phyloP scores from a whole-genome alignment of 1,140 invertebrate species.

The Hyles euphorbiae region DNA sequence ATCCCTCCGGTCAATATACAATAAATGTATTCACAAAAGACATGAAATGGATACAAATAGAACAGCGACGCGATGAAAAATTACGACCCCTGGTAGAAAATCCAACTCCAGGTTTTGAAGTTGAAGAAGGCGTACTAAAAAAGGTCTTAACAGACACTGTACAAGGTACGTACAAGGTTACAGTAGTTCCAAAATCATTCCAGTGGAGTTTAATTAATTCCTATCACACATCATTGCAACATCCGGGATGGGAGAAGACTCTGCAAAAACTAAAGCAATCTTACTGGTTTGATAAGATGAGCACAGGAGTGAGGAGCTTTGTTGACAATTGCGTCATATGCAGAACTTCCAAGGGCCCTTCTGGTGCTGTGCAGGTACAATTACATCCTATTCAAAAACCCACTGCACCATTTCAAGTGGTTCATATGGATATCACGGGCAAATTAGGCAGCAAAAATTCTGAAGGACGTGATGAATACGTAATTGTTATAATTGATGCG shows the following conservation, averaged over 20 bases:
- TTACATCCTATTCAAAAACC: constrained; percentile 40
- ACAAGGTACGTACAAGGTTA: constrained; percentile 8
- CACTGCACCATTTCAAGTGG: constrained; percentile 25
- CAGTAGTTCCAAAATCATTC: constrained; percentile 26
- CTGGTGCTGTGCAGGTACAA: constrained; percentile 30
- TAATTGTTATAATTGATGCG: constrained; percentile 45
- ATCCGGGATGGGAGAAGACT: constrained; percentile 33
- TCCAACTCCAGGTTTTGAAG: background rate
- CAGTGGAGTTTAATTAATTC: constrained; percentile 37
- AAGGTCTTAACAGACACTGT: constrained; percentile 9
- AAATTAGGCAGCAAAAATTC: constrained; percentile 31
- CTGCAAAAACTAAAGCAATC: constrained; percentile 30
- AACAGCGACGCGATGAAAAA: constrained; percentile 1
- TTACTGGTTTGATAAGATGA: constrained; percentile 33
- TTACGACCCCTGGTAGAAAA: constrained; percentile 11
- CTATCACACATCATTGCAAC: constrained; percentile 27
- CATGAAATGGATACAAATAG: too few relatives aligned
- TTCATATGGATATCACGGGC: constrained; percentile 38
- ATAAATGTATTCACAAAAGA: constrained; percentile 4
- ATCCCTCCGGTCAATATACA: constrained; percentile 10
- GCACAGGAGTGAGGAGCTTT: constrained; percentile 16
- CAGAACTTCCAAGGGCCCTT: constrained; percentile 21
- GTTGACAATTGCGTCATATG: constrained; percentile 31
- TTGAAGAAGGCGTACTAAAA: constrained; percentile 12
- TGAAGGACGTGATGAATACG: constrained; percentile 22